Conservation (phyloP, 2,888 invertebrate genomes). For the Thecocarcelia acutangulata region DNA sequence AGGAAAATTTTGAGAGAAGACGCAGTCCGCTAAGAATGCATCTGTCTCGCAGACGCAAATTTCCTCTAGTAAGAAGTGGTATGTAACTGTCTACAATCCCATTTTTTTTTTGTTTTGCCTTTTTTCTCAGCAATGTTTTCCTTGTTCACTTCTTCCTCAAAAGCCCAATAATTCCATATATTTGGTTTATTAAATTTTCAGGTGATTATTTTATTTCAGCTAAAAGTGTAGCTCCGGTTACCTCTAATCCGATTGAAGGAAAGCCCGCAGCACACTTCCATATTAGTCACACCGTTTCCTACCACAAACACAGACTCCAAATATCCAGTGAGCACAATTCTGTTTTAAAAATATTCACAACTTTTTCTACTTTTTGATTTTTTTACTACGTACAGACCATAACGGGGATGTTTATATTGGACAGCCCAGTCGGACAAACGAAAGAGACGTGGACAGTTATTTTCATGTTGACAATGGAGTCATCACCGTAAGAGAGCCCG, state of each 20-base stretch:
- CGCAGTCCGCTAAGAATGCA: conserved; percentile 55
- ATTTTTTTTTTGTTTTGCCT: background rate
- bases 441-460: conserved; percentile 83
- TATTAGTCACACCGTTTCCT: conserved; percentile 74
- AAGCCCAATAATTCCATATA: conserved; percentile 36
- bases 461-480: conserved; percentile 85
- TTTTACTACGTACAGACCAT: conserved; percentile 71
- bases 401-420: conserved; percentile 79
- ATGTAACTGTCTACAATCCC: conserved; percentile 17
- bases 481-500: conserved; percentile 86
- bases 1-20: conserved; percentile 50
- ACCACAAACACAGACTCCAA: conserved; percentile 71
- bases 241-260: conserved; percentile 15
- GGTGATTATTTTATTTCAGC: conserved; percentile 78
- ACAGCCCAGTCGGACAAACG: conserved; percentile 82
- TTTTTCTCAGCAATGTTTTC: background rate
- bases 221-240: conserved; percentile 71
- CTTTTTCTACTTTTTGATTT: background rate
- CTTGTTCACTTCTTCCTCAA: background rate
- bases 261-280: conserved; percentile 78
- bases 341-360: background rate
- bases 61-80: conserved; percentile 71
- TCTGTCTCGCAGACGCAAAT: conserved; percentile 67
- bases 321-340: conserved; percentile 71
- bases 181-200: conserved; percentile 73